Conservation (phyloP, 2,113 vertebrate genomes). For the Mesitornis unicolor region DNA sequence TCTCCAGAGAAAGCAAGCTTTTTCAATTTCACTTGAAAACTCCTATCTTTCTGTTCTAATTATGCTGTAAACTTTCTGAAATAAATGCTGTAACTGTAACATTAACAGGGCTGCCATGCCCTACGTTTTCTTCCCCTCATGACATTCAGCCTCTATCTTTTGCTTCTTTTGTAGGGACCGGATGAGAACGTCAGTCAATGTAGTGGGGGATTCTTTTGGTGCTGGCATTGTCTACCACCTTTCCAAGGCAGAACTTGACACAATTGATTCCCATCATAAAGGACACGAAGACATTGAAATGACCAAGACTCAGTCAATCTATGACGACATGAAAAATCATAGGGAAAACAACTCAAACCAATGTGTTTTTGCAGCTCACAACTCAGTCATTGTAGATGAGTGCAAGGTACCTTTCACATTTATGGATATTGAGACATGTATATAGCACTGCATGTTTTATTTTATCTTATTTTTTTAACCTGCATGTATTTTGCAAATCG, state of each 20-base stretch:
- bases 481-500: slow-evolving; percentile 68
- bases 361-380: slow-evolving; percentile 93
- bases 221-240: slow-evolving; percentile 97
- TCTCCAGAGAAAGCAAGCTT: background rate
- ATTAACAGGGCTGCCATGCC: background rate
- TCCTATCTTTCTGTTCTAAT: background rate
- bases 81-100: background rate
- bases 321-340: slow-evolving; percentile 96
- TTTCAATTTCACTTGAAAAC: background rate
- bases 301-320: slow-evolving; percentile 93
- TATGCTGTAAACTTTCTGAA: background rate
- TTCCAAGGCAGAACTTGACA: slow-evolving; percentile 90
- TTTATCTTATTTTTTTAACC: slow-evolving; percentile 59
- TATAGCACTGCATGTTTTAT: slow-evolving; percentile 82
- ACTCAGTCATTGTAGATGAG: slow-evolving; percentile 96
- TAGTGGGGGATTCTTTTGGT: slow-evolving; percentile 95
- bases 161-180: slow-evolving; percentile 83
- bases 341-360: slow-evolving; percentile 98
- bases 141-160: background rate
- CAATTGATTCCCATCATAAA: slow-evolving; percentile 84
- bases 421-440: slow-evolving; percentile 91
- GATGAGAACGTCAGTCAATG: slow-evolving; percentile 97
- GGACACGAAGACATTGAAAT: slow-evolving; percentile 93
- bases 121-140: background rate
- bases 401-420: slow-evolving; percentile 97